phyloP scores from a whole-genome alignment of 2,888 invertebrate genomes.

The Aporophyla lueneburgensis region DNA sequence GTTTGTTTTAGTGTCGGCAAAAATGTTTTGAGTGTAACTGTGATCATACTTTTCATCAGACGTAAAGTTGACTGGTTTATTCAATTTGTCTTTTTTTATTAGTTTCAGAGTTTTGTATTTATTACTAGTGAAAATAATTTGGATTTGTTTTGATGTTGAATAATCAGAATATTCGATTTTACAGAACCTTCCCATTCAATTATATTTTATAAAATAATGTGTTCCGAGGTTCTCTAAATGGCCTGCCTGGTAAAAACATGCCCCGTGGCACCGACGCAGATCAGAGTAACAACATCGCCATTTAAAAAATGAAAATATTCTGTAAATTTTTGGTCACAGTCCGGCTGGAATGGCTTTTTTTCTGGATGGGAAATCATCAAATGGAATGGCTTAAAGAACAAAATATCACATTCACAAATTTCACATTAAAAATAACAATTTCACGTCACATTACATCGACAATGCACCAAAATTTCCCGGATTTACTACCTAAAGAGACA shows the following conservation, averaged over 20 bases:
- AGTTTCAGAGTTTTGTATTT: background rate
- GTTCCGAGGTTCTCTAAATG: background rate
- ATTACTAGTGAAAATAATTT: background rate
- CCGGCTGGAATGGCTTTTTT: no score
- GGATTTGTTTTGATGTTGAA: background rate
- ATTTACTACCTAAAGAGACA: constrained; percentile 1
- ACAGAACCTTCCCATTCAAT: no score
- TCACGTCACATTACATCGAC: background rate
- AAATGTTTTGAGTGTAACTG: constrained; percentile 17
- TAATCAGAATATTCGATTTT: no score
- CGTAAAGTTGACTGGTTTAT: background rate
- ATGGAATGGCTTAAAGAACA: no score
- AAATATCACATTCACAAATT: no score
- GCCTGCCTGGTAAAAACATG: no score
- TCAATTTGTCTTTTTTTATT: constrained; percentile 2
- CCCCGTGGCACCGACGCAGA: no score
- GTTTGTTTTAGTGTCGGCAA: constrained; percentile 20
- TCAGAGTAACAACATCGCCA: no score
- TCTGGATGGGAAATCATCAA: no score
- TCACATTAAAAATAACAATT: background rate
- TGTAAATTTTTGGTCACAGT: no score
- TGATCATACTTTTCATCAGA: background rate
- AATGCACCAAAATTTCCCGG: background rate
- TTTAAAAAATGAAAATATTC: no score
- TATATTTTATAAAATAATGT: no score